Base-by-base conservation (phyloP, 2,113 vertebrate genomes). In the Camelus dromedarius region DNA sequence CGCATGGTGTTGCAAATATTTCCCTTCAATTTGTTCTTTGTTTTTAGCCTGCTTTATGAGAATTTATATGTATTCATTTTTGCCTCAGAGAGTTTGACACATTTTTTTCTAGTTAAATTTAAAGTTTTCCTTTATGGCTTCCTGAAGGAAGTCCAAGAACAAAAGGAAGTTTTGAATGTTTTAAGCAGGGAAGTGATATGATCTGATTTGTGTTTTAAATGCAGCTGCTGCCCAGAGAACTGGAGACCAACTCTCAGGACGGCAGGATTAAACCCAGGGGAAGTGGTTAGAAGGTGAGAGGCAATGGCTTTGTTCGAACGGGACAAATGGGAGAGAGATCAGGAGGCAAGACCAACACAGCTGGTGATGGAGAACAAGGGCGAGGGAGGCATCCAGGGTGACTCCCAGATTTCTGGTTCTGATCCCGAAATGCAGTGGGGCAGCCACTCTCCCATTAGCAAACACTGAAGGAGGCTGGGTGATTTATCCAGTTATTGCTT, bases 51-150 rank as follows among this genome's bases (percentile, higher is more conserved):
- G 28, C 58, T 92, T 72, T 81, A 66, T 30, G 9, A 58, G 73
- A 69, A 42, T 66, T 56, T 64, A 77, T n/a, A n/a, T 56, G 48
- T 35, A 28, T 48, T 89, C 69, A 67, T 54, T 92, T 76, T 82
- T 50, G 18, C 14, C 67, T 83, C 50, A 35, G 50, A 67, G 18
- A 62, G 6, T 50, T 70, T 28, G 79, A 30, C 80, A 35, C 4
- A 75, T 46, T 95, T 89, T 89, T 89, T 66, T 30, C 32, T 52
- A 10, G 10, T 93, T 91, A 67, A 89, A 50, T 84, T 86, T 42
- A 70, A 58, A n/a, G 19, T 92, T 83, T 89, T 93, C 62, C 62
- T 93, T 75, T 88, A 48, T 91, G 91, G 64, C 66, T 84, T 80
- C 87, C 76, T 94, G 50, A 52, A 84, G 52, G 79, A 95, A 89